Percentiles rank a stretch among this genome's conserved stretches.
phyloP scores from a whole-genome alignment of 2,797 vertebrate genomes.

The Cercopithecus diana region DNA sequence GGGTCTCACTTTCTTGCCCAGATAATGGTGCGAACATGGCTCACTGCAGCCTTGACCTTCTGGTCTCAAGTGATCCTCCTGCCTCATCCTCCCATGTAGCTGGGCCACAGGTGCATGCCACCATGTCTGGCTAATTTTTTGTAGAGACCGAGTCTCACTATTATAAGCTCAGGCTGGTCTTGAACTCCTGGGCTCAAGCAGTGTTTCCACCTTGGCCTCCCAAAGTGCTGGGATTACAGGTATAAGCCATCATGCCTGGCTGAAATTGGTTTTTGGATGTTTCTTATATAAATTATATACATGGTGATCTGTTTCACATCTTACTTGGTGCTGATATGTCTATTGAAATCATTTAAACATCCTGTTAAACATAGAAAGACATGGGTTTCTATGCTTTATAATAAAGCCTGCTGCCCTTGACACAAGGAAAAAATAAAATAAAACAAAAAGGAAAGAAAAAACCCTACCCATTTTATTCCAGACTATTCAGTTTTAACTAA shows the following conservation, averaged over 20 bases:
- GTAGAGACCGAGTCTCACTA: neutral
- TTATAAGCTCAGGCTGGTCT: neutral
- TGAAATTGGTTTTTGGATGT: neutral
- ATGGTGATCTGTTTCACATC: neutral
- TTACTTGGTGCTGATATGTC: neutral
- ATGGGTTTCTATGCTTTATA: neutral
- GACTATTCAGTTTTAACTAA: neutral
- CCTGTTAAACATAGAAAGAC: neutral
- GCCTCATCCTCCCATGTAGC: neutral
- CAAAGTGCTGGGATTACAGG: neutral
- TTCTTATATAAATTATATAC: neutral
- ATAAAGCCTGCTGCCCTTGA: neutral
- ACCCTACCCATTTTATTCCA: neutral
- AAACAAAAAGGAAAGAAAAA: neutral
- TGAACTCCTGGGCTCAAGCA: neutral
- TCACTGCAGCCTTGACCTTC: neutral
- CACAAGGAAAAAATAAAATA: neutral
- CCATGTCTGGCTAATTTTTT: neutral
- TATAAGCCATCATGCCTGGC: neutral
- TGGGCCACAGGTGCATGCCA: neutral
- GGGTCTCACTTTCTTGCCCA: neutral
- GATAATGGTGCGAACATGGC: neutral
- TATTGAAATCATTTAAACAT: constrained; percentile 20
- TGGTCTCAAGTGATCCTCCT: neutral
- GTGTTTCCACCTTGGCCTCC: neutral